Evolutionary conservation across 2,888 invertebrate genomes (phyloP), one percentile per base, ranked within the genome.

Genomic region (Oxyteleia sp.): DNA sequence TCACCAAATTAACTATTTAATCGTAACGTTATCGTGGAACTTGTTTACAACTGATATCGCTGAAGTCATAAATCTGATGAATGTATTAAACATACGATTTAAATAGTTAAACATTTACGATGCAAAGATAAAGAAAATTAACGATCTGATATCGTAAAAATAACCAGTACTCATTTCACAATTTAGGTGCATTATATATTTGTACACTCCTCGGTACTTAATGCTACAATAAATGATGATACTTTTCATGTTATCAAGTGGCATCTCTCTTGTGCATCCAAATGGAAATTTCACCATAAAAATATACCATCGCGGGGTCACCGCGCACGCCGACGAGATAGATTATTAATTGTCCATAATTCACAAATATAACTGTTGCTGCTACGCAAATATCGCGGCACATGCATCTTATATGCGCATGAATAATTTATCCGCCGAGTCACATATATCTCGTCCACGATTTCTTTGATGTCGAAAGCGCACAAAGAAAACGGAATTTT

Each of bases 361-460:
- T 64, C 63, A 64, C 23, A 47, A 64, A 49, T 23, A 49, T 35
- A 49, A 64, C 63, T 49, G 49, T 64, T 64, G 49, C 35, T 35
- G 49, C 20, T 16, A 16, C 63, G 49, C 18, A 64, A 64, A 64
- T 64, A 35, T 49, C 38, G 38, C 38, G n/a, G 38, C n/a, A 38
- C 11, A 38, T 32, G 49, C 49, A 64, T 64, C 47, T 64, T 64
- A 64, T 20, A 16, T 61, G 63, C 29, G 47, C 47, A 64, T 64
- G 63, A 47, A 64, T 64, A 64, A 49, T 64, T 64, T 64, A 64
- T 64, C 35, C 23, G n/a, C 8, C n/a, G 29, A 63, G 11, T 63
- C 61, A 47, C 59, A 59, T 63, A 32, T 32, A 47, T 47, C 32
- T 63, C 61, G 26, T 23, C 18, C 18, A 11, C 16, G 11, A 23